Base-by-base conservation (phyloP, 1,140 invertebrate species). In the Dinoponera quadriceps region DNA sequence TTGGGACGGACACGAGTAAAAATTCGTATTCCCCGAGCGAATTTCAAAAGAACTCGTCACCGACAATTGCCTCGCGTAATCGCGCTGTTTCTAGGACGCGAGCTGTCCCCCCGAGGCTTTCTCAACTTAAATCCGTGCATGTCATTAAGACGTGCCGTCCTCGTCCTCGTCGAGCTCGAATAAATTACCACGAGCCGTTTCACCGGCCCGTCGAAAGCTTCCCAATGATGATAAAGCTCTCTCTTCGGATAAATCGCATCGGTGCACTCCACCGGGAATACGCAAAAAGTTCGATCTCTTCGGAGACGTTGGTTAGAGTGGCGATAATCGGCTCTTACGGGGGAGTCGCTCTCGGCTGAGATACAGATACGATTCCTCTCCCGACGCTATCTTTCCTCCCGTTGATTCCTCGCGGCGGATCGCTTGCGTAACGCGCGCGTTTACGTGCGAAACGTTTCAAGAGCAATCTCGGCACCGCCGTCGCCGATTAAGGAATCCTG, bases 251-350 rank as follows among this genome's bases (percentile, higher is more conserved):
- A 33, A 5, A 60, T 44, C 55, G 55, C 63, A 27, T 71, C 72
- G 82, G 77, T 27, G 57, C 65, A 38, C 65, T 63, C n/a, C 78
- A 59, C 14, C 16, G 22, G 81, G 69, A 72, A 29, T 29, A 27
- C 51, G 72, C 25, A 78, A 87, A 86, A 85, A 85, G 72, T 85
- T 83, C 3, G 29, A 49, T 25, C 78, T 78, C 78, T 48, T 83
- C 48, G 80, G n/a, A n/a, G n/a, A 25, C 55, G 78, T 83, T 77
- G 27, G 83, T 48, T 87, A 78, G 77, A 87, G 84, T 87, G 71
- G 62, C 54, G 85, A 87, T 83, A 85, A 87, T 87, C 83, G 85
- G 20, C 75, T 44, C 71, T 38, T 29, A 25, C 73, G 65, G 51
- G 59, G 63, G 71, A 77, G 51, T 57, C 48, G n/a, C n/a, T 44